Base-by-base conservation (phyloP, 2,797 vertebrate species). In the Ciconia nigra region DNA sequence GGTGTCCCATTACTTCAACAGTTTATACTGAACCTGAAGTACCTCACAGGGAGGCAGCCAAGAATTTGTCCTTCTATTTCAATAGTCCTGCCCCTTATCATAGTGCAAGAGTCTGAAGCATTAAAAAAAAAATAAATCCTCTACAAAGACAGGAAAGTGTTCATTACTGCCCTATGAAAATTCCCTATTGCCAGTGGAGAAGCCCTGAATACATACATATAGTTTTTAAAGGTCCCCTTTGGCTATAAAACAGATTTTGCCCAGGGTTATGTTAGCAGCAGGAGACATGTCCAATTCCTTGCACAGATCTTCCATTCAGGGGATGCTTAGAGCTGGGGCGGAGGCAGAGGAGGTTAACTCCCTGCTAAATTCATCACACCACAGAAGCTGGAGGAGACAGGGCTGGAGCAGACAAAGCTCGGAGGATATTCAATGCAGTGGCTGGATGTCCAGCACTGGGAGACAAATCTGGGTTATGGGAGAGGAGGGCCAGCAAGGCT, bases 11-110 rank as follows among this genome's bases (percentile, higher is more conserved):
- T 94, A 87, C 65, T 94, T 91, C 79, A 84, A 95, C 62, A 28
- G 44, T 31, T 73, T 93, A 76, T 90, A 59, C 85, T 72, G 89
- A 87, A 91, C 82, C 87, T 90, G 31, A 89, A 93, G 69, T 41
- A 89, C 74, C 54, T 89, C 62, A 70, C 71, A 90, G 84, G 41
- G 72, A 89, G 41, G 31, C 69, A 93, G 84, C 51, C 94, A 96
- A 92, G 82, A 80, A 88, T 67, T 77, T 6, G 16, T 92, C 89
- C 89, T 93, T 88, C 88, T 89, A 22, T 87, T 97, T 78, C 61
- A 61, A 57, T 33, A 93, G 46, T 46, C 39, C 42, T 89, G 67
- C 29, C 35, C 67, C 73, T 83, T 37, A 31, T 69, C 87, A 83
- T 6, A 61, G 25, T 3, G 8, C 47, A 71, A 82, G 46, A 54